Conservation (phyloP, 1,140 invertebrate genomes). For the Megalonaias nervosa region DNA sequence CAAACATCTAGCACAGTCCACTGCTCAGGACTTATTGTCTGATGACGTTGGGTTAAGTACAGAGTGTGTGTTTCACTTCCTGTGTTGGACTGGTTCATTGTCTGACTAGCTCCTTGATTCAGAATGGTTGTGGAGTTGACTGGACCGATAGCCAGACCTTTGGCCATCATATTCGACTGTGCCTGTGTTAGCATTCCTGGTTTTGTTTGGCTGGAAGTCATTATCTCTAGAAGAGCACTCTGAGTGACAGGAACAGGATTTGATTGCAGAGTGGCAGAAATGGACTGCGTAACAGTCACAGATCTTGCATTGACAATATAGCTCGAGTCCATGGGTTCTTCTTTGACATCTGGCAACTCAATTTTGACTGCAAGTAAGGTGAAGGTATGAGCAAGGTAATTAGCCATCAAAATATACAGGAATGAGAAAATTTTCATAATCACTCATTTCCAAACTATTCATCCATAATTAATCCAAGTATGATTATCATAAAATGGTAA, state of each 20-base stretch:
- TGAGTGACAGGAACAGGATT: constrained; percentile 6
- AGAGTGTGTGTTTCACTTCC: constrained; percentile 26
- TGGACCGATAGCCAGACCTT: not conserved
- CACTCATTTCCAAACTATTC: too few species aligned
- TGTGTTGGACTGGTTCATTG: not conserved
- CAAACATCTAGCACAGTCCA: constrained; percentile 35
- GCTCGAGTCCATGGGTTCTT: not conserved
- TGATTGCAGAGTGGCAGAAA: too few species aligned
- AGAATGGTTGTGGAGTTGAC: not conserved
- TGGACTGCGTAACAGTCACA: too few species aligned
- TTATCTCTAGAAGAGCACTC: constrained; percentile 28
- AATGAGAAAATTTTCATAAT: too few species aligned
- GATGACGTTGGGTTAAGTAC: constrained; percentile 35
- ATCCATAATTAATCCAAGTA: too few species aligned
- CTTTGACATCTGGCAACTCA: not conserved
- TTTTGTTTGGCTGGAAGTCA: constrained; percentile 10
- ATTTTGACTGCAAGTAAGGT: too few species aligned
- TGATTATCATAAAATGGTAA: too few species aligned
- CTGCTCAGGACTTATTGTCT: constrained; percentile 21
- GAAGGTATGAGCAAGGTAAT: too few species aligned
- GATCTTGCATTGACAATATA: too few species aligned
- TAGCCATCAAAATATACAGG: too few species aligned
- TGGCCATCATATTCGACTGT: constrained; percentile 10
- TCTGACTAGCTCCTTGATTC: not conserved
- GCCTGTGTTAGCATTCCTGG: constrained; percentile 1